Evolutionary conservation across 1,140 invertebrate genomes (phyloP), one percentile per base, ranked within the genome.

Genomic region (Lepeophtheirus salmonis): DNA sequence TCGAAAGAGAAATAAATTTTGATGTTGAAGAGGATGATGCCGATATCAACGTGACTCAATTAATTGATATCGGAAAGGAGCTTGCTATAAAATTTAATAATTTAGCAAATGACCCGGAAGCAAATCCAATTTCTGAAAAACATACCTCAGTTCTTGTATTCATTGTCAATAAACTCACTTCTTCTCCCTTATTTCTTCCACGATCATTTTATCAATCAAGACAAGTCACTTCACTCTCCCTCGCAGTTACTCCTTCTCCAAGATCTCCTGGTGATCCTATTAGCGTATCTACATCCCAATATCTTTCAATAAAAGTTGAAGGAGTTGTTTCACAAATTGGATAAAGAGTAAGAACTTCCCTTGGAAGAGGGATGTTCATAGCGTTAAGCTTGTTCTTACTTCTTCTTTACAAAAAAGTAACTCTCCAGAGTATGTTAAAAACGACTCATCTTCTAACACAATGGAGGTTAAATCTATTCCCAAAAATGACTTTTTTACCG

Each of bases 141-240:
- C 80, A 84, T 72, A 78, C 85, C 4, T 78, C 81, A 56, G 77
- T 79, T 22, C 70, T 88, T 18, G 74, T 80, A 62, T 75, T 78
- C 48, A 79, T 81, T 60, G 79, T 82, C 0, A 74, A 78, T 48
- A 72, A 80, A n/a, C 68, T 87, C 30, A 74, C 79, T 26, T 76
- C 75, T 60, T 77, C 80, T 16, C 79, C 80, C 20, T 68, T 86
- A 6, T 78, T 81, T 41, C 78, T 85, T 65, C 86, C 89, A 16
- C 75, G 89, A 30, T 89, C 83, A 67, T 89, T 89, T 69, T 92
- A 89, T 73, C 88, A 92, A 76, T 79, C 81, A 3, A 71, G 89
- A 10, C 88, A 91, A 70, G 80, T 79, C 1, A 91, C 87, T 4
- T 79, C 77, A 60, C 79, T 87, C 1, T 77, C 75, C 69, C 70